These are phyloP conservation scores for Linnaemya vulpina DNA, from an alignment of 2,888 invertebrate genomes.

Conservation along the genomic window DNA sequence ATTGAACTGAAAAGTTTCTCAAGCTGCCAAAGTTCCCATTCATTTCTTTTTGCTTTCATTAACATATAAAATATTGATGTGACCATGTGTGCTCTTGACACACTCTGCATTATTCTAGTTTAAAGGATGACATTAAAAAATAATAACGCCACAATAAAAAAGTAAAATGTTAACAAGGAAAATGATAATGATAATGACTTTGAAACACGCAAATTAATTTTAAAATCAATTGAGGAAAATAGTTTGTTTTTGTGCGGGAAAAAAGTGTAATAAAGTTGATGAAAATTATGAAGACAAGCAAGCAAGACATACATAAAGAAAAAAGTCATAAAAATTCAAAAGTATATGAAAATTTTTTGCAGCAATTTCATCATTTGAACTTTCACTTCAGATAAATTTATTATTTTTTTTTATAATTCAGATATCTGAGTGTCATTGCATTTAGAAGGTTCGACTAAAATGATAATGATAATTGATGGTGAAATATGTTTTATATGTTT, in stretches of 20 bases:
- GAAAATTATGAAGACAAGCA: conserved; percentile 16
- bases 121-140: conserved; percentile 12
- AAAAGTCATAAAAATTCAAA: not conserved
- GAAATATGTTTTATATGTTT: conserved; percentile 18
- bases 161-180: conserved; percentile 26
- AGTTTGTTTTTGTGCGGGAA: conserved; percentile 7
- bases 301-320: not conserved
- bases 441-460: not conserved
- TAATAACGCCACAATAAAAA: conserved; percentile 25
- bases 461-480: conserved; percentile 14
- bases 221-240: conserved; percentile 57
- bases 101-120: not conserved
- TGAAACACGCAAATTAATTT: conserved; percentile 67
- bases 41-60: not conserved
- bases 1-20: not conserved
- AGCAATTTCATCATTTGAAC: not conserved
- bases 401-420: not conserved
- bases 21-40: not conserved
- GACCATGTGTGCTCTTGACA: conserved; percentile 43
- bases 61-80: conserved; percentile 18
- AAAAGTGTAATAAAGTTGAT: conserved; percentile 11
- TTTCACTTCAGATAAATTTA: not conserved
- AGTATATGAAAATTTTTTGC: not conserved
- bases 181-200: conserved; percentile 70
- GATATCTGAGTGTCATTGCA: not conserved